Conservation (phyloP, 2,113 vertebrate genomes). For the Ochotona princeps region DNA sequence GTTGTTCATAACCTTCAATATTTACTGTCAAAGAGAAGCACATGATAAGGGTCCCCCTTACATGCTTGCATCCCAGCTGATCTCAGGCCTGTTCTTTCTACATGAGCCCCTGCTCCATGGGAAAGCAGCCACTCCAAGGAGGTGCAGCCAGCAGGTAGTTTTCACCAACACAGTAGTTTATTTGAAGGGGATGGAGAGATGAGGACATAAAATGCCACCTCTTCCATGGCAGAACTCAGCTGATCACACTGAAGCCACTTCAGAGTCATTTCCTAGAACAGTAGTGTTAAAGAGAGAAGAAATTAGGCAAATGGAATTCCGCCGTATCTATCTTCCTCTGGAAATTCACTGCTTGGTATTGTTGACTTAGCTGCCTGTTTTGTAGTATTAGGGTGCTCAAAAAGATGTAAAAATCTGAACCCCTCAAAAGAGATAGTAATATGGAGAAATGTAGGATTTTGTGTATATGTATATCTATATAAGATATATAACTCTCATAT, state of each 20-base stretch:
- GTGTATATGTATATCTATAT: no score
- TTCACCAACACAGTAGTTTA: background rate
- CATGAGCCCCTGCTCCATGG: accelerated
- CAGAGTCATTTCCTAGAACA: no score
- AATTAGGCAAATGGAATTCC: background rate
- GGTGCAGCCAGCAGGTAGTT: background rate
- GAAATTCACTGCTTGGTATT: background rate
- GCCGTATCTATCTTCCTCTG: background rate
- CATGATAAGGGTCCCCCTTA: background rate
- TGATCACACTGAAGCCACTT: background rate
- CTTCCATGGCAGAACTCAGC: background rate
- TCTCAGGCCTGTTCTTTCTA: background rate
- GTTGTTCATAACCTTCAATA: background rate
- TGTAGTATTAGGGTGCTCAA: background rate
- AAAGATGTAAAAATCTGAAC: background rate
- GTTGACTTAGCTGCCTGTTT: background rate
- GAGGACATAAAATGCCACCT: background rate
- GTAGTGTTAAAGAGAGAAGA: background rate
- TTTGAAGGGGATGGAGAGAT: background rate
- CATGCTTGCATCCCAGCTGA: background rate
- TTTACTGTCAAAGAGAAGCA: background rate
- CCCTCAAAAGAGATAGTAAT: background rate
- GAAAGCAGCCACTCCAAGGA: background rate
- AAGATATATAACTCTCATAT: background rate
- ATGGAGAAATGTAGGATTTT: background rate